Evolutionary conservation across 2,888 invertebrate genomes (phyloP).

Genomic region (Hartigia nigra): DNA sequence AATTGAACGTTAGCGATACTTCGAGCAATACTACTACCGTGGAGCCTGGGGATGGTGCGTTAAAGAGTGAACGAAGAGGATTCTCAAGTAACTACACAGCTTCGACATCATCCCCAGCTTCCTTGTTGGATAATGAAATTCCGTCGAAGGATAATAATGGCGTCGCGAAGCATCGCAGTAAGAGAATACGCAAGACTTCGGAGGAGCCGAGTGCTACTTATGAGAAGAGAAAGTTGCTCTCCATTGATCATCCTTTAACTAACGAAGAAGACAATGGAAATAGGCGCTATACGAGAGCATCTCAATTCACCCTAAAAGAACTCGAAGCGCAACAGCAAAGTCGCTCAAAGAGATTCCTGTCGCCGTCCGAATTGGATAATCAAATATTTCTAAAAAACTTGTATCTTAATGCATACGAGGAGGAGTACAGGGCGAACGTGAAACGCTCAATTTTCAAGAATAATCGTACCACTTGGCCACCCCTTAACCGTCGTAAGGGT

Average conservation of each 20-base stretch:
- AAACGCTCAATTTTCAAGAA: constrained; percentile 56
- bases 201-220: constrained; percentile 36
- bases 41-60: constrained; percentile 9
- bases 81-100: constrained; percentile 21
- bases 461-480: constrained; percentile 47
- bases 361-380: constrained; percentile 56
- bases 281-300: not conserved
- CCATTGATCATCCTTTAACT: constrained; percentile 44
- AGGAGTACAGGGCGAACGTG: constrained; percentile 60
- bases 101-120: constrained; percentile 24
- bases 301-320: constrained; percentile 46
- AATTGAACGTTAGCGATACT: constrained; percentile 47
- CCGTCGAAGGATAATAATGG: constrained; percentile 42
- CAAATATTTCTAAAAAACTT: constrained; percentile 62
- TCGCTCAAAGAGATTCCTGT: constrained; percentile 57
- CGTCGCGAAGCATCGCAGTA: constrained; percentile 57
- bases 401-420: constrained; percentile 60
- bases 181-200: constrained; percentile 57
- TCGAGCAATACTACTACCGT: constrained; percentile 14
- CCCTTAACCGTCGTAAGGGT: constrained; percentile 50
- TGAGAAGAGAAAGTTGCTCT: constrained; percentile 49
- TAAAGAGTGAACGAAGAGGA: constrained; percentile 22
- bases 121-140: constrained; percentile 56
- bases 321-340: constrained; percentile 55
- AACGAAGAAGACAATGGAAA: constrained; percentile 26